A percentile compares a stretch with the other conserved stretches of the same genome.
phyloP scores from a whole-genome alignment of 2,113 vertebrate genomes.

The Entomyzon cyanotis region DNA sequence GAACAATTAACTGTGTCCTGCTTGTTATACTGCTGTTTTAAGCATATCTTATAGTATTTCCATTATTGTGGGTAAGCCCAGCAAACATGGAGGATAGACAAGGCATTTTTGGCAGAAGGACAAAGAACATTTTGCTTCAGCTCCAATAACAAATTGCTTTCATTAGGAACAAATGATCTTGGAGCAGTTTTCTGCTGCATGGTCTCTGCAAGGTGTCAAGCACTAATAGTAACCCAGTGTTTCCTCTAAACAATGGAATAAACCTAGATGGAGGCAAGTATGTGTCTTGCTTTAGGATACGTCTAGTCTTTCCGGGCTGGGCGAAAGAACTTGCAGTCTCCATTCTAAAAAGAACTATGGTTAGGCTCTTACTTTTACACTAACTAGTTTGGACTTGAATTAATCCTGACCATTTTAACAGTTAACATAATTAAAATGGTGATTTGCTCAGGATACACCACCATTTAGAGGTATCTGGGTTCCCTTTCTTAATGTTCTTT shows the following conservation, averaged over 20 bases:
- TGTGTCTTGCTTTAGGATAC: neutral
- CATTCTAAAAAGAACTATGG: neutral
- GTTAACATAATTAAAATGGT: neutral
- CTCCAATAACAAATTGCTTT: slow-evolving; percentile 69
- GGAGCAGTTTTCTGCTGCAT: slow-evolving; percentile 52
- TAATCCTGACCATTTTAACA: neutral
- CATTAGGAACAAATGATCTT: slow-evolving; percentile 70
- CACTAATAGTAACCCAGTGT: neutral
- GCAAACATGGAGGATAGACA: slow-evolving; percentile 6
- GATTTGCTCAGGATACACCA: neutral
- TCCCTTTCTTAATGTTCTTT: neutral
- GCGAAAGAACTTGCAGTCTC: neutral
- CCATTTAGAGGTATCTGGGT: neutral
- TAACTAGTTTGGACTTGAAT: neutral
- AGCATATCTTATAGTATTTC: slow-evolving; percentile 10
- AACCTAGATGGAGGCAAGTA: neutral
- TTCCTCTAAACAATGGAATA: slow-evolving; percentile 16
- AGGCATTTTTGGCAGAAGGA: slow-evolving; percentile 55
- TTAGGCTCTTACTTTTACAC: neutral
- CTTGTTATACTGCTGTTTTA: slow-evolving; percentile 50
- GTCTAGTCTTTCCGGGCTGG: neutral
- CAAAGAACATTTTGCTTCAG: slow-evolving; percentile 63
- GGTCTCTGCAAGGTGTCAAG: neutral
- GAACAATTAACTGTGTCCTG: slow-evolving; percentile 34
- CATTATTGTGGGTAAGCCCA: slow-evolving; percentile 44